Conservation (phyloP, 2,797 vertebrate genomes). For the Heteromormyrus szaboi region DNA sequence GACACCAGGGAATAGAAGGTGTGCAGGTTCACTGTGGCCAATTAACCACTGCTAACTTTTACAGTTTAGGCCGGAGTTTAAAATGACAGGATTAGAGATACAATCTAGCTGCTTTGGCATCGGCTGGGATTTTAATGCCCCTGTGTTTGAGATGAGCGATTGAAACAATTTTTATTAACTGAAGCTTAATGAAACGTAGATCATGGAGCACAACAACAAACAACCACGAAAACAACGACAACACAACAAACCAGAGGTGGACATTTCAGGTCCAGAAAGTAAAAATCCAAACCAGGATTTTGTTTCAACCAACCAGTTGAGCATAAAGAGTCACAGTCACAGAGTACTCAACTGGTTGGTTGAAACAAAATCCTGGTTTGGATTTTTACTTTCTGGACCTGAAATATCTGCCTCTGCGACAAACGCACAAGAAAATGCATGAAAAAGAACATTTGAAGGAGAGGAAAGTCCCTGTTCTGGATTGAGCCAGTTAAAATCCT, state of each 20-base stretch:
- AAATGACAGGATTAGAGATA: neutral
- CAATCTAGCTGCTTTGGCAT: neutral
- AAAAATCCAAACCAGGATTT: too few relatives aligned
- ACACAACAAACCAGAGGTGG: neutral
- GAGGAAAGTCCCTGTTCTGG: neutral
- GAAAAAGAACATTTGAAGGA: neutral
- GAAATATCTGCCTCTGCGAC: too few relatives aligned
- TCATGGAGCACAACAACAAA: neutral
- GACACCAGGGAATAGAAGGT: neutral
- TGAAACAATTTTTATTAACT: neutral
- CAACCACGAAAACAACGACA: neutral
- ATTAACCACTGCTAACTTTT: neutral
- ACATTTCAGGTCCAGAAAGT: too few relatives aligned
- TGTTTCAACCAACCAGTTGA: too few relatives aligned
- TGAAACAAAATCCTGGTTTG: too few relatives aligned
- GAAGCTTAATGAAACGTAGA: neutral
- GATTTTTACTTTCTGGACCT: too few relatives aligned
- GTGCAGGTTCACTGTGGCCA: neutral
- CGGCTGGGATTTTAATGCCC: neutral
- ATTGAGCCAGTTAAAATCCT: neutral
- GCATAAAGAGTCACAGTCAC: too few relatives aligned
- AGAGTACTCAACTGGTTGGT: too few relatives aligned
- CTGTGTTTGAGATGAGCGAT: neutral
- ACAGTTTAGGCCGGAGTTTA: neutral
- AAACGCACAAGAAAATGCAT: neutral